Percentiles rank a stretch among this genome's conserved stretches.
These are phyloP conservation scores for Drosophila mulleri DNA, from an alignment of 2,888 invertebrate genomes.

Conservation along the genomic window DNA sequence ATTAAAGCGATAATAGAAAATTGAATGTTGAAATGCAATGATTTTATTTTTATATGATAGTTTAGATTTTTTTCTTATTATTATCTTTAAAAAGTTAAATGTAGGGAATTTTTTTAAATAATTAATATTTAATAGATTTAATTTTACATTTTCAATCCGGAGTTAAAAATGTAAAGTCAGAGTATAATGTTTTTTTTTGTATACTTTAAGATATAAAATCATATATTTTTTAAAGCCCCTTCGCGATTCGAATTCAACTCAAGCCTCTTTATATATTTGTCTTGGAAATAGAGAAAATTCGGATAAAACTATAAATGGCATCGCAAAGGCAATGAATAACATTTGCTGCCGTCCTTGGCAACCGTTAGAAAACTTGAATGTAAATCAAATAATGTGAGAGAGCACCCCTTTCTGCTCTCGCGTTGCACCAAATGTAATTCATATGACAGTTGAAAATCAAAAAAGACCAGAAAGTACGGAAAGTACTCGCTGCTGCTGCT, in stretches of 20 bases:
- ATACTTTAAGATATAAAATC: neutral
- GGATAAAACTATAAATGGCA: neutral
- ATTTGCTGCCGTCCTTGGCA: conserved; percentile 9
- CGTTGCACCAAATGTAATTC: conserved; percentile 34
- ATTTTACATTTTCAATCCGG: too few species aligned
- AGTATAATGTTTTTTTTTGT: too few species aligned
- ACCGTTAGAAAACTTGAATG: conserved; percentile 12
- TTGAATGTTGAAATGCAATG: too few species aligned
- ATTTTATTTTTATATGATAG: too few species aligned
- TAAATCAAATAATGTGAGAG: conserved; percentile 6
- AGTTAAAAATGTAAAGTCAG: too few species aligned
- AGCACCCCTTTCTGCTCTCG: neutral
- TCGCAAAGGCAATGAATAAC: conserved; percentile 6
- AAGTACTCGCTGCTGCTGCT: conserved; percentile 12
- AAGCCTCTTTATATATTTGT: neutral
- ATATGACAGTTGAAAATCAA: conserved; percentile 25
- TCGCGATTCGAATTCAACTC: neutral
- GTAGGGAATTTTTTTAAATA: too few species aligned
- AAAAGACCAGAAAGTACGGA: conserved; percentile 7
- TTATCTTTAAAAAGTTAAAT: too few species aligned
- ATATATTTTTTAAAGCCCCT: neutral
- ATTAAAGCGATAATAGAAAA: too few species aligned
- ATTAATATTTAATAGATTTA: neutral
- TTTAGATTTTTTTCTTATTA: too few species aligned
- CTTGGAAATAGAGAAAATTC: neutral